Base-by-base conservation (phyloP, 2,797 vertebrate species). In the Dryobates pubescens region DNA sequence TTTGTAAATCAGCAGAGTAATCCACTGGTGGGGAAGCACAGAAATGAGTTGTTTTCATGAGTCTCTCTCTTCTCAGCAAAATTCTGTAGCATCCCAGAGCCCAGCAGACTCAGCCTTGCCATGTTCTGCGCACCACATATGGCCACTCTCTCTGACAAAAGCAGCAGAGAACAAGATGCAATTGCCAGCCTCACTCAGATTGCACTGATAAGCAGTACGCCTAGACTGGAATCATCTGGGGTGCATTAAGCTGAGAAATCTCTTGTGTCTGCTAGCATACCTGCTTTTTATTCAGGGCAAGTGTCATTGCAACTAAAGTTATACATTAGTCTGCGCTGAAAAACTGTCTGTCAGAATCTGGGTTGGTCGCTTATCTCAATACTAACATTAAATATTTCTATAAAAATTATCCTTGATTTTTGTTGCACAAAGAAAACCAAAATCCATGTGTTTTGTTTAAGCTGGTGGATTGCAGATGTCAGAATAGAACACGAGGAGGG, bases 301-400 rank as follows among this genome's bases (percentile, higher is more conserved):
- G 32, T 63, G 27, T 71, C 8, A 0, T 23, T 80, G 65, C 49
- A 68, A 85, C 6, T 63, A 27, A 61, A 90, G 76, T 91, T 90
- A 64, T 76, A 63, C 0, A 0, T 87, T 92, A 86, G 43, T n/a
- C 43, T 64, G 10, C 18, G 18, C 32, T n/a, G 32, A 86, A 83
- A 93, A 88, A 90, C 22, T 85, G 67, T 77, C 87, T 86, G 82
- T 78, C 73, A 93, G 56, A 94, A 95, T 83, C 93, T 93, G 73
- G n/a, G 74, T 54, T 93, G 62, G 64, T 79, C 51, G 30, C 36
- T 92, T 94, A 96, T 93, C 93, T 95, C 34, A 22, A 36, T n/a
- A 81, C 63, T 34, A 76, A 96, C 92, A 92, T 71, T 71, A 91
- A 92, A 84, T 64, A 79, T 73, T 75, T 67, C 7, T 67, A 87